These are phyloP conservation scores for Limonius californicus DNA, from an alignment of 1,140 invertebrate species.

Conservation along the genomic window DNA sequence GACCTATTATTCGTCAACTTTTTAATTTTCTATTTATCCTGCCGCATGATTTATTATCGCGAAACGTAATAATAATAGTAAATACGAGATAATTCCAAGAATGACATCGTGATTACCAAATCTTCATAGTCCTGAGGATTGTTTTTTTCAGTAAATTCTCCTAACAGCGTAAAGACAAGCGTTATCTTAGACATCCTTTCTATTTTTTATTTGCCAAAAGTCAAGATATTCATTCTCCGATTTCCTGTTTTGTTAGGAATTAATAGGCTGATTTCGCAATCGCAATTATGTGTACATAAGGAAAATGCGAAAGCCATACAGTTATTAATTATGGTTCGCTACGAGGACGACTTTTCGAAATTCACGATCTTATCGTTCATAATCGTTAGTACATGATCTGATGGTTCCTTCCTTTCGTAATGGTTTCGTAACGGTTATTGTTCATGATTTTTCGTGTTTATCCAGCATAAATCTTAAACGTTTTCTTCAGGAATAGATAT, in stretches of 20 bases:
- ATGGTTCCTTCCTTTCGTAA: neutral
- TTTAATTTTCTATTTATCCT: neutral
- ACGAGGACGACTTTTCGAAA: neutral
- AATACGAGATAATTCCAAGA: neutral
- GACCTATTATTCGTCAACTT: neutral
- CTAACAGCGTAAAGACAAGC: no score
- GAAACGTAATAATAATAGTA: neutral
- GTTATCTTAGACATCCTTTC: no score
- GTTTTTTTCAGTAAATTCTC: no score
- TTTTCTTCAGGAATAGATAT: neutral
- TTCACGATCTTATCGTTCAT: constrained; percentile 1
- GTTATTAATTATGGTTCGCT: neutral
- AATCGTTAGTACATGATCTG: neutral
- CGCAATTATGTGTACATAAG: neutral
- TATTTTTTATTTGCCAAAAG: no score
- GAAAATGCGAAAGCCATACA: neutral
- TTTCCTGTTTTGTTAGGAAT: neutral
- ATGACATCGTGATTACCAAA: neutral
- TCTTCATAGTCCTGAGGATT: neutral
- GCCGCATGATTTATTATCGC: neutral
- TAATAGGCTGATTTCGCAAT: neutral
- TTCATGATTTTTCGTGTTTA: constrained; percentile 1
- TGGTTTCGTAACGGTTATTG: neutral
- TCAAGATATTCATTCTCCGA: no score
- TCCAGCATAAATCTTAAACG: neutral